Evolutionary conservation across 1,140 invertebrate species (phyloP).

Genomic region (Drosophila ambigua): DNA sequence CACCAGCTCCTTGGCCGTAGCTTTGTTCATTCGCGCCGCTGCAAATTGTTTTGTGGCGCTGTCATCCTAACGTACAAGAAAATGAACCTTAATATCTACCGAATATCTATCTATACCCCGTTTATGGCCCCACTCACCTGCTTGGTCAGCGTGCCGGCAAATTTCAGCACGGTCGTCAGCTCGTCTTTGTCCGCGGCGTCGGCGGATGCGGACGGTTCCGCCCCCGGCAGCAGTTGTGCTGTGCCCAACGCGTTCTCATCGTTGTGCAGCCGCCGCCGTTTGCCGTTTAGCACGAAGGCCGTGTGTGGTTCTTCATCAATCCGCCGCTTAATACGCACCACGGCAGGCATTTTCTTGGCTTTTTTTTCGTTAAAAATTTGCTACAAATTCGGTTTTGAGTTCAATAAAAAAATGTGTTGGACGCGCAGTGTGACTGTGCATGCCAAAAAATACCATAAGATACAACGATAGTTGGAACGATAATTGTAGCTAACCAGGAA

Average conservation of each 20-base stretch:
- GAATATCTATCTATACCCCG: conserved; percentile 2
- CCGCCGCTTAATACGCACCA: conserved; percentile 86
- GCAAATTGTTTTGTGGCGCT: conserved; percentile 80
- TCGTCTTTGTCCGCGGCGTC: conserved; percentile 52
- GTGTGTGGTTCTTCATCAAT: conserved; percentile 85
- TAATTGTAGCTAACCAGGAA: too few species aligned
- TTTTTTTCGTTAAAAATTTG: conserved; percentile 3
- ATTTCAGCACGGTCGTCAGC: conserved; percentile 85
- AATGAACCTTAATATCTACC: background rate
- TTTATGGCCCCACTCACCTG: conserved; percentile 55
- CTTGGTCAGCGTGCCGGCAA: conserved; percentile 85
- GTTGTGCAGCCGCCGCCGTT: conserved; percentile 84
- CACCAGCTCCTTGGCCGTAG: conserved; percentile 67
- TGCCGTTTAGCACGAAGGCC: conserved; percentile 85
- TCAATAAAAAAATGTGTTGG: conserved; percentile 9
- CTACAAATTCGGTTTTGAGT: conserved; percentile 11
- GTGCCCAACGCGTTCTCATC: conserved; percentile 32
- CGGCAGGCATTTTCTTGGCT: conserved; percentile 84
- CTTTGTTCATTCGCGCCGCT: conserved; percentile 83
- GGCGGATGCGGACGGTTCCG: conserved; percentile 2
- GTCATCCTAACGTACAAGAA: conserved; percentile 60
- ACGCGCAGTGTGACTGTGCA: conserved; percentile 23
- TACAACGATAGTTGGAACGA: background rate
- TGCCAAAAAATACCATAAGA: conserved; percentile 7
- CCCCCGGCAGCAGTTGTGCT: conserved; percentile 6